A percentile compares a stretch with the other conserved stretches of the same genome.
phyloP scores from a whole-genome alignment of 2,888 invertebrate genomes.

The Cataglyphis cursor region DNA sequence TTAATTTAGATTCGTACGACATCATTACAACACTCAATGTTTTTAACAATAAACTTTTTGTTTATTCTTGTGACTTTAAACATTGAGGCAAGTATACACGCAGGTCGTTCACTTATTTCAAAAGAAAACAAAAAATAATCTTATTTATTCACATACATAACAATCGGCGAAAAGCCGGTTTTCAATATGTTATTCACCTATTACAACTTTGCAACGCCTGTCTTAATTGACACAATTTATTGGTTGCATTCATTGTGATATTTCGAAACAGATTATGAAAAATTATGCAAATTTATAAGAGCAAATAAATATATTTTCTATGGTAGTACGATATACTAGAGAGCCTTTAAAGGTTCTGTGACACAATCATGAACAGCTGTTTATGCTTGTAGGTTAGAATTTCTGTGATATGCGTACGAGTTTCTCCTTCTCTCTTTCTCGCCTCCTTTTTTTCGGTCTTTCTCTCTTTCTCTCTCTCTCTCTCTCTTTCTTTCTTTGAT shows the following conservation, averaged over 20 bases:
- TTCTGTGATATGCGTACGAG: too few relatives aligned
- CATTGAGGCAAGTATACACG: background rate
- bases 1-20: background rate
- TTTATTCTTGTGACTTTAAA: background rate
- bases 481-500: background rate
- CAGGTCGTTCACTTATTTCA: background rate
- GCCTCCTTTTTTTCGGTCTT: background rate
- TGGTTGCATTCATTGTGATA: constrained; percentile 41
- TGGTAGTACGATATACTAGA: background rate
- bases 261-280: background rate
- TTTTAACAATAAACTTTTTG: background rate
- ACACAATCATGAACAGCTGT: background rate
- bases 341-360: too few relatives aligned
- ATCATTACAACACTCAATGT: background rate
- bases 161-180: background rate
- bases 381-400: constrained; percentile 20
- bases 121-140: background rate
- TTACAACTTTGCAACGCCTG: constrained; percentile 23
- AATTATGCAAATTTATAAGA: background rate
- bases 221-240: constrained; percentile 8
- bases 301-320: background rate
- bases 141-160: background rate
- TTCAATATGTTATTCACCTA: constrained; percentile 46
- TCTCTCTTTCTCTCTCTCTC: background rate
- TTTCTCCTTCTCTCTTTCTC: background rate